Conservation (phyloP, 2,888 invertebrate genomes). For the Ectemnius cavifrons region DNA sequence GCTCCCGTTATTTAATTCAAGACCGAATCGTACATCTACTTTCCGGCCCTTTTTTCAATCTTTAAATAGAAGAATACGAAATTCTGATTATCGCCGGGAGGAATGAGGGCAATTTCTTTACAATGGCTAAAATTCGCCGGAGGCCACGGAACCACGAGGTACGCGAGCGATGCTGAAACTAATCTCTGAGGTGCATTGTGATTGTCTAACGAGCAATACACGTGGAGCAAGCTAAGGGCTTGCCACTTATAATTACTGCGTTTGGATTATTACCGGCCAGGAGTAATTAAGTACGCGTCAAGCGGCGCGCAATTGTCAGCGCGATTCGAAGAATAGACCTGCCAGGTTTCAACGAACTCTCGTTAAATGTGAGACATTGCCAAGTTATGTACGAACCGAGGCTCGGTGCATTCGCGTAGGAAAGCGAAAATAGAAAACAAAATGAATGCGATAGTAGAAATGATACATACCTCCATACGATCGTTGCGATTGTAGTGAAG, state of each 20-base stretch:
- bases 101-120: constrained; percentile 12
- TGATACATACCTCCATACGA: constrained; percentile 91
- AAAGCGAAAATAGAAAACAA: constrained; percentile 4
- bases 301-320: constrained; percentile 46
- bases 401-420: constrained; percentile 1
- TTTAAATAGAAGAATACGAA: too few species aligned
- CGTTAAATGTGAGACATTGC: constrained; percentile 53
- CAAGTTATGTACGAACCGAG: constrained; percentile 14
- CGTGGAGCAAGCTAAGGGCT: constrained; percentile 34
- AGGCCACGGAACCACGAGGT: not conserved
- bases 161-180: constrained; percentile 6
- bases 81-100: not conserved
- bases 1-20: too few species aligned
- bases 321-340: constrained; percentile 38
- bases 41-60: too few species aligned
- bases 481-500: constrained; percentile 99
- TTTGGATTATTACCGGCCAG: constrained; percentile 55
- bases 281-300: constrained; percentile 57
- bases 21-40: too few species aligned
- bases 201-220: constrained; percentile 47
- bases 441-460: too few species aligned
- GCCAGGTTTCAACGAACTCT: constrained; percentile 44
- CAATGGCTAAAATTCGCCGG: not conserved
- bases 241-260: constrained; percentile 55
- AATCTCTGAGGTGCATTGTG: constrained; percentile 9